Conservation (phyloP, 2,113 vertebrate species). For the Anarhynchus alexandrinus region DNA sequence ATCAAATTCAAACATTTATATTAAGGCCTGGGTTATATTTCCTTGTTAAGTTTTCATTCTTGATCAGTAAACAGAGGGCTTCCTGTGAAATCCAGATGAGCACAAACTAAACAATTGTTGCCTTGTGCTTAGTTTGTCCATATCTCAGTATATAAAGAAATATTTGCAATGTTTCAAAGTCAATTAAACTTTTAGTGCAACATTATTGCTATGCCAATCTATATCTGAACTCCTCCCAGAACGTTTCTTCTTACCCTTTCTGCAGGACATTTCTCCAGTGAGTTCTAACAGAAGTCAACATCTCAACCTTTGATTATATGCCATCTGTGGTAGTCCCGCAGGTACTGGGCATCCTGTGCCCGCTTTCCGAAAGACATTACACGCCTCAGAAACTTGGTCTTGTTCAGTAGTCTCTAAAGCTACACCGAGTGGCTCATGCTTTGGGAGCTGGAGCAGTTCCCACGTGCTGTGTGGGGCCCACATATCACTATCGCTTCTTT, state of each 20-base stretch:
- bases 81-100: neutral
- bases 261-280: neutral
- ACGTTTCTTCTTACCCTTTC: neutral
- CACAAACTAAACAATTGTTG: neutral
- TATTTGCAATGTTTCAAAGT: neutral
- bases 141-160: neutral
- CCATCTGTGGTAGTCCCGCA: neutral
- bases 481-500: neutral
- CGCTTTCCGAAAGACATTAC: neutral
- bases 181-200: neutral
- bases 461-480: neutral
- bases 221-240: neutral
- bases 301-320: neutral
- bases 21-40: neutral
- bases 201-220: neutral
- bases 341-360: too few species aligned
- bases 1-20: neutral
- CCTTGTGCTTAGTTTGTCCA: neutral
- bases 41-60: neutral
- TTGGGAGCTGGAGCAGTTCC: neutral
- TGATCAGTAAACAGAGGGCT: neutral
- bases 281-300: neutral
- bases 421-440: neutral
- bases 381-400: neutral
- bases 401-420: neutral